phyloP scores from a whole-genome alignment of 2,888 invertebrate species.

The Acleris holmiana region DNA sequence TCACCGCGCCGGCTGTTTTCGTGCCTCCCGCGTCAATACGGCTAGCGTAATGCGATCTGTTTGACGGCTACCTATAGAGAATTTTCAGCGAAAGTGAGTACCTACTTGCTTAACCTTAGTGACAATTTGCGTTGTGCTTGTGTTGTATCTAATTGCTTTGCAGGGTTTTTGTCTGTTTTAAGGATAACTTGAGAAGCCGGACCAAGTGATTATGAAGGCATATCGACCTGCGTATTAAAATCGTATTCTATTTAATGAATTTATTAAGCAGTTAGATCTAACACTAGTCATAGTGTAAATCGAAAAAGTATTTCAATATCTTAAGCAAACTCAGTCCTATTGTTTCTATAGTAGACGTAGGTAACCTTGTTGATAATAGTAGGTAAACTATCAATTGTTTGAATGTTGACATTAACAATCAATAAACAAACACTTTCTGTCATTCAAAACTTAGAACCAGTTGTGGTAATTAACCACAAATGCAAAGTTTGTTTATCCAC shows the following conservation, averaged over 20 bases:
- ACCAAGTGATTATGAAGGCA: not conserved
- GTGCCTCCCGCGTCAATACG: slow-evolving; percentile 50
- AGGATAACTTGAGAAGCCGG: too few species aligned
- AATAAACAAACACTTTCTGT: too few species aligned
- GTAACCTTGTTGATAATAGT: too few species aligned
- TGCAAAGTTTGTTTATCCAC: slow-evolving; percentile 19
- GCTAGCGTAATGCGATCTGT: slow-evolving; percentile 51
- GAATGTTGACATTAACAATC: too few species aligned
- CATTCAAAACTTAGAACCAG: too few species aligned
- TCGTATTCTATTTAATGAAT: not conserved
- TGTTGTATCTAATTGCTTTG: slow-evolving; percentile 30
- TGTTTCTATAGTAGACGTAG: too few species aligned
- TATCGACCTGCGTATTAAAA: not conserved
- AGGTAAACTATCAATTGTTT: too few species aligned
- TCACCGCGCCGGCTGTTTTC: slow-evolving; percentile 45
- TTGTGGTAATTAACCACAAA: not conserved
- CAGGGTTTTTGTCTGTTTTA: slow-evolving; percentile 15
- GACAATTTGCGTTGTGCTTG: slow-evolving; percentile 37
- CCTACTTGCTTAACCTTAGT: slow-evolving; percentile 40
- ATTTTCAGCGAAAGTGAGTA: slow-evolving; percentile 60
- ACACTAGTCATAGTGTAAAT: too few species aligned
- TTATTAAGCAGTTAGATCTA: not conserved
- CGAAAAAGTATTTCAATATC: too few species aligned
- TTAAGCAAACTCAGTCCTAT: too few species aligned
- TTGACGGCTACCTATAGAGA: slow-evolving; percentile 48